A percentile compares a stretch with the other conserved stretches of the same genome.
These are phyloP conservation scores for Chlamydotis undulata DNA, from an alignment of 2,113 vertebrate species.

Conservation along the genomic window DNA sequence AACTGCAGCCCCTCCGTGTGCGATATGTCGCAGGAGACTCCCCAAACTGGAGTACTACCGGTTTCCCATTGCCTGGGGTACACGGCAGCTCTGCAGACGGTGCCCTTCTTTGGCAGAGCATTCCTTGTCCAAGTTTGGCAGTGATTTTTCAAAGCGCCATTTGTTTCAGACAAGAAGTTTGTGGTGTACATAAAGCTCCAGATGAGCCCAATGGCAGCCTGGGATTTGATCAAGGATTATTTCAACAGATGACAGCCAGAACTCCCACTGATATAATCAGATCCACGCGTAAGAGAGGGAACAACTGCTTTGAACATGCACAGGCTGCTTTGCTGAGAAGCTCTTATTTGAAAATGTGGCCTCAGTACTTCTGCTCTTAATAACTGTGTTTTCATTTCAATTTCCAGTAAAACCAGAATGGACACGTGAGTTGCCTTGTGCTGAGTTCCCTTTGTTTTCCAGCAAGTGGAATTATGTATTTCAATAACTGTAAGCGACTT, in stretches of 20 bases:
- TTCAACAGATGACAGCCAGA: conserved; percentile 47
- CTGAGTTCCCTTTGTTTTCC: conserved; percentile 48
- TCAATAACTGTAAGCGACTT: neutral
- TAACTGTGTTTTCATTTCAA: conserved; percentile 10
- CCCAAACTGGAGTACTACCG: rapidly evolving
- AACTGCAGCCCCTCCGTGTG: neutral
- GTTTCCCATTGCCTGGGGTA: neutral
- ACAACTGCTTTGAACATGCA: conserved; percentile 24
- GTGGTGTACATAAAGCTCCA: conserved; percentile 10
- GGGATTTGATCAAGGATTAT: conserved; percentile 15
- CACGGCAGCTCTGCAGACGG: neutral
- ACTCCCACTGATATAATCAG: conserved; percentile 37
- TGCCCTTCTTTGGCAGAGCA: conserved; percentile 6
- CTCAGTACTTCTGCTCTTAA: conserved; percentile 6
- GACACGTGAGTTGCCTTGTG: neutral
- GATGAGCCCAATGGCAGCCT: conserved; percentile 1
- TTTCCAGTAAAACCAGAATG: conserved; percentile 10
- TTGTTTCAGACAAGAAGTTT: conserved; percentile 40
- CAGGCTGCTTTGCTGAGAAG: conserved; percentile 2
- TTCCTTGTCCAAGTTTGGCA: conserved; percentile 1
- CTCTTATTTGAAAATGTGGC: conserved; percentile 1
- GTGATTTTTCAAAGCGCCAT: conserved; percentile 26
- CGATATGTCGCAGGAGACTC: neutral
- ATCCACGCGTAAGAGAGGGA: neutral
- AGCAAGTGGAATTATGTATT: conserved; percentile 10